These are phyloP conservation scores for Cheirogaleus medius DNA, from an alignment of 2,113 vertebrate species.

Conservation along the genomic window DNA sequence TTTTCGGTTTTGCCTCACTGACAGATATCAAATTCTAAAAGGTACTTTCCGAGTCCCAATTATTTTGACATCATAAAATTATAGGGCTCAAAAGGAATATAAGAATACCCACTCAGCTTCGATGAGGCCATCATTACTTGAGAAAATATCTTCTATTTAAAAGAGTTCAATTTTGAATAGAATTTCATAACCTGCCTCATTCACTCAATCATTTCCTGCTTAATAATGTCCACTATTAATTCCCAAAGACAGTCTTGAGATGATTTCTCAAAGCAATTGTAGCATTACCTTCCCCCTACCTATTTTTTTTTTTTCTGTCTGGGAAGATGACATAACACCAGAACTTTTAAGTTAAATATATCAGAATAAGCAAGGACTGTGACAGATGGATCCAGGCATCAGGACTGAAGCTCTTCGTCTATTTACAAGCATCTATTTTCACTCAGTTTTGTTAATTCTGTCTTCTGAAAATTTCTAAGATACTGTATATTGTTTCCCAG, in stretches of 20 bases:
- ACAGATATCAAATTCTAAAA: slow-evolving; percentile 44
- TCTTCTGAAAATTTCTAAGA: not conserved
- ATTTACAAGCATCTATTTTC: slow-evolving; percentile 7
- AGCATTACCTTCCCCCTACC: not conserved
- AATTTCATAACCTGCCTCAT: not conserved
- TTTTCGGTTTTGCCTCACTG: not conserved
- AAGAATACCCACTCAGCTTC: not conserved
- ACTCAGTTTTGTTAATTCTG: not conserved
- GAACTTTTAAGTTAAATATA: slow-evolving; percentile 25
- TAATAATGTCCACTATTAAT: slow-evolving; percentile 38
- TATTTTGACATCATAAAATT: slow-evolving; percentile 56
- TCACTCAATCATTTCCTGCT: slow-evolving; percentile 31
- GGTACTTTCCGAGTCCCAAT: slow-evolving; percentile 29
- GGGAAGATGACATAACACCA: not conserved
- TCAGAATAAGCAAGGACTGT: not conserved
- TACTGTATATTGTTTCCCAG: not conserved
- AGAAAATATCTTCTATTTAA: slow-evolving; percentile 23
- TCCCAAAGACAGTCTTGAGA: not conserved
- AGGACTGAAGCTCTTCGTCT: not conserved
- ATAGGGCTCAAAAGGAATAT: not conserved
- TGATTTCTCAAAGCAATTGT: slow-evolving; percentile 61
- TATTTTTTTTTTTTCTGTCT: not conserved
- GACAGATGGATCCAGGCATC: not conserved
- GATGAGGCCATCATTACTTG: not conserved
- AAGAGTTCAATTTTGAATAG: slow-evolving; percentile 26